phyloP scores from a whole-genome alignment of 2,113 vertebrate species.

The Tapirus terrestris region DNA sequence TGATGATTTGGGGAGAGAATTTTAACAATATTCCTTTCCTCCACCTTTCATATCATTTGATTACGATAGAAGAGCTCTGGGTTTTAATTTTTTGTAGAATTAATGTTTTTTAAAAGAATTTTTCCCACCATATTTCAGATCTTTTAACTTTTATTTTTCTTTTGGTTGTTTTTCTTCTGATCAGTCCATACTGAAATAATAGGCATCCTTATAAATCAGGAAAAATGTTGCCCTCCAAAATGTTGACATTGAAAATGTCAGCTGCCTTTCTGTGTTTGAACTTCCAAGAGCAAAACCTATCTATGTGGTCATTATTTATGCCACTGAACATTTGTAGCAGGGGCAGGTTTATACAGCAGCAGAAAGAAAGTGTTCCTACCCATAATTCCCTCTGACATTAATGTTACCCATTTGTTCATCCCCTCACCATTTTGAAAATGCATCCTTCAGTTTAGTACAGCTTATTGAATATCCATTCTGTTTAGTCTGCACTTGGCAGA shows the following conservation, averaged over 20 bases:
- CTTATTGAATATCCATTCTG: constrained; percentile 23
- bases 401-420: neutral
- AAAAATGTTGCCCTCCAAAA: constrained; percentile 29
- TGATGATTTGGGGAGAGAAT: neutral
- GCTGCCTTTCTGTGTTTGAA: constrained; percentile 25
- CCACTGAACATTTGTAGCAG: neutral
- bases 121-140: neutral
- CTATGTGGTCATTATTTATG: neutral
- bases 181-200: constrained; percentile 22
- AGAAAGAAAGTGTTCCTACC: neutral
- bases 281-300: neutral
- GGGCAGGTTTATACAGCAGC: neutral
- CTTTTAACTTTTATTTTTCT: constrained; percentile 48
- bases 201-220: neutral
- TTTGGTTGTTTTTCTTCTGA: neutral
- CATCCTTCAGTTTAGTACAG: neutral
- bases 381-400: constrained; percentile 47
- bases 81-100: constrained; percentile 25
- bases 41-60: neutral
- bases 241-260: constrained; percentile 25
- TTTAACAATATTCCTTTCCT: neutral
- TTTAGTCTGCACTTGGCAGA: constrained; percentile 26
- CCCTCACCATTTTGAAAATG: constrained; percentile 29
- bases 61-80: neutral
- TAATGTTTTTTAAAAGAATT: neutral